Conservation (phyloP, 2,888 invertebrate genomes). For the Perithous albicinctus region DNA sequence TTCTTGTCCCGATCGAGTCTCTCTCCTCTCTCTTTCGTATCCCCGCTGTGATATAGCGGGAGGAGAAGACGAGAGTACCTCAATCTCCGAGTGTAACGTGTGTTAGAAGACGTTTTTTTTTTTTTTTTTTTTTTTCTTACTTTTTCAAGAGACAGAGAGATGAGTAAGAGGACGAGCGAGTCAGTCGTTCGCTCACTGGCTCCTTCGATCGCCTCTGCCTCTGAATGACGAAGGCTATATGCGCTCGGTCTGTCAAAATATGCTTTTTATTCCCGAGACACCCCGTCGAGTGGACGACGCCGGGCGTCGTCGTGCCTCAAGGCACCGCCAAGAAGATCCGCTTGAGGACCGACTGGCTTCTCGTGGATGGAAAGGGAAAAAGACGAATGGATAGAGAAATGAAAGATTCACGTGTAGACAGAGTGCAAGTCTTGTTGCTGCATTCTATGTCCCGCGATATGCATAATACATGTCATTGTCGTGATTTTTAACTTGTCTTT, state of each 20-base stretch:
- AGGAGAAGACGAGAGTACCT: slow-evolving; percentile 25
- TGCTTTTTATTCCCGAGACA: slow-evolving; percentile 72
- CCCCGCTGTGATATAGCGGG: slow-evolving; percentile 33
- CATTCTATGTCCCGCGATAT: slow-evolving; percentile 19
- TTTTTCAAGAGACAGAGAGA: no score
- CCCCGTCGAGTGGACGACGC: slow-evolving; percentile 77
- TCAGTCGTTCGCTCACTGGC: slow-evolving; percentile 34
- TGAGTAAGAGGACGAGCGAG: slow-evolving; percentile 46
- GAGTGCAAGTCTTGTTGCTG: neutral
- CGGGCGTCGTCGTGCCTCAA: slow-evolving; percentile 72
- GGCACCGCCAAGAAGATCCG: slow-evolving; percentile 56
- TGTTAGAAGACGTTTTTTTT: slow-evolving; percentile 35
- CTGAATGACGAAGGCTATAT: slow-evolving; percentile 77
- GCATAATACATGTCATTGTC: neutral
- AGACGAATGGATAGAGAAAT: slow-evolving; percentile 42
- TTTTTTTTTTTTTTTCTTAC: no score
- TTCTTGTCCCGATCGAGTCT: slow-evolving; percentile 37
- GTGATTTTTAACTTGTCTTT: no score
- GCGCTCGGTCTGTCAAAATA: slow-evolving; percentile 79
- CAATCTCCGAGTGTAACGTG: slow-evolving; percentile 43
- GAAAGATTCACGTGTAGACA: slow-evolving; percentile 34
- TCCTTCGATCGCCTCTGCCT: slow-evolving; percentile 58
- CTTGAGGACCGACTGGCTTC: slow-evolving; percentile 20
- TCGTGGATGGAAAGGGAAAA: slow-evolving; percentile 15
- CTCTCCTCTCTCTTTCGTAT: slow-evolving; percentile 13